Conservation (phyloP, 1,140 invertebrate species). For the Sycobia sp. region DNA sequence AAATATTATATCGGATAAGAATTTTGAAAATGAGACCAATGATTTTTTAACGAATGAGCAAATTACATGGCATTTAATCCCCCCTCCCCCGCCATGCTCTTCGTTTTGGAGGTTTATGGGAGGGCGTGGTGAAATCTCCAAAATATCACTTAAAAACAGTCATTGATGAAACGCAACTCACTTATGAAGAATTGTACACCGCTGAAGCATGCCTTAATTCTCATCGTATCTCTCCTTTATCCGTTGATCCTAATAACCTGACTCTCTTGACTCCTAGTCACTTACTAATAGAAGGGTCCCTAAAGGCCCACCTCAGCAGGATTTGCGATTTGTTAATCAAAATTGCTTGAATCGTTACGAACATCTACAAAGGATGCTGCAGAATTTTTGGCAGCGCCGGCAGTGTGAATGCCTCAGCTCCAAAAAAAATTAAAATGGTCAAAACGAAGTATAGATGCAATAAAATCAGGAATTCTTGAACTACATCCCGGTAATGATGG, state of each 20-base stretch:
- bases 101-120: conserved; percentile 51
- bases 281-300: too few relatives aligned
- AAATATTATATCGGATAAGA: neutral
- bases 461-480: too few relatives aligned
- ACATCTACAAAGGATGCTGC: neutral
- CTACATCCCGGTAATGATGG: too few relatives aligned
- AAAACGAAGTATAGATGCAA: too few relatives aligned
- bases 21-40: neutral
- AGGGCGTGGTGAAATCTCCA: conserved; percentile 42
- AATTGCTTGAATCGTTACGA: neutral
- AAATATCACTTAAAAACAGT: conserved; percentile 38
- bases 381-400: too few relatives aligned
- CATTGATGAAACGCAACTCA: neutral
- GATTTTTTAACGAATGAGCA: neutral
- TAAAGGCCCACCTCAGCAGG: neutral
- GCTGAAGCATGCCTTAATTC: neutral
- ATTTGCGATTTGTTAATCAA: neutral
- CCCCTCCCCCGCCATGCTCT: conserved; percentile 39
- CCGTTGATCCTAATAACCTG: too few relatives aligned
- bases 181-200: neutral
- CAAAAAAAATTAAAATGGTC: too few relatives aligned
- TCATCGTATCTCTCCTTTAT: too few relatives aligned
- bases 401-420: too few relatives aligned
- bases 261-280: too few relatives aligned
- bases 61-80: conserved; percentile 36